A percentile compares a stretch with the other conserved stretches of the same genome.
Evolutionary conservation across 2,888 invertebrate genomes (phyloP).

Genomic region (Exephanes ischioxanthus): DNA sequence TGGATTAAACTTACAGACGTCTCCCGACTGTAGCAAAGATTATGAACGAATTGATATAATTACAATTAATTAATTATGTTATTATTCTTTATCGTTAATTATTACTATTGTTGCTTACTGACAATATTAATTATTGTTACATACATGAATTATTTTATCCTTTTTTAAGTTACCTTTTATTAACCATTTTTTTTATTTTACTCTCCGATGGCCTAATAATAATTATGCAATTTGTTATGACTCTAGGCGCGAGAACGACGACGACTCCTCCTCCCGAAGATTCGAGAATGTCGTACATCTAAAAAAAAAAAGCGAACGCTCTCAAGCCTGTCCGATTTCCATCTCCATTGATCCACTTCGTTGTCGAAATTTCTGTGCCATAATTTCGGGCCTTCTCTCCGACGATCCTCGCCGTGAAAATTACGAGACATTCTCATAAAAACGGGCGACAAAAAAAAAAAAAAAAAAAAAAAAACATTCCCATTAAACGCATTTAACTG

Average conservation of each 20-base stretch:
- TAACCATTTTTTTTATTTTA: no score
- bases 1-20: no score
- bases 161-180: no score
- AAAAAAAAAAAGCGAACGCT: slow-evolving; percentile 17
- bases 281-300: slow-evolving; percentile 6
- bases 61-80: no score
- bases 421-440: not conserved
- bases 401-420: slow-evolving; percentile 9
- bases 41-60: no score
- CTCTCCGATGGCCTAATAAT: no score
- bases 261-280: not conserved
- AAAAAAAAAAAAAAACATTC: not conserved
- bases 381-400: slow-evolving; percentile 19
- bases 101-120: no score
- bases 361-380: slow-evolving; percentile 37
- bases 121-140: no score
- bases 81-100: no score
- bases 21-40: no score
- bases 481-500: not conserved
- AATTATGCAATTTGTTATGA: slow-evolving; percentile 29
- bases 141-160: no score
- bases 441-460: not conserved
- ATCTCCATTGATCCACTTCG: slow-evolving; percentile 44
- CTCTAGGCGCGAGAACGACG: no score
- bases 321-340: slow-evolving; percentile 19